Evolutionary conservation across 2,113 vertebrate genomes (phyloP), one percentile per base, ranked within the genome.

Genomic region (Manacus vitellinus): DNA sequence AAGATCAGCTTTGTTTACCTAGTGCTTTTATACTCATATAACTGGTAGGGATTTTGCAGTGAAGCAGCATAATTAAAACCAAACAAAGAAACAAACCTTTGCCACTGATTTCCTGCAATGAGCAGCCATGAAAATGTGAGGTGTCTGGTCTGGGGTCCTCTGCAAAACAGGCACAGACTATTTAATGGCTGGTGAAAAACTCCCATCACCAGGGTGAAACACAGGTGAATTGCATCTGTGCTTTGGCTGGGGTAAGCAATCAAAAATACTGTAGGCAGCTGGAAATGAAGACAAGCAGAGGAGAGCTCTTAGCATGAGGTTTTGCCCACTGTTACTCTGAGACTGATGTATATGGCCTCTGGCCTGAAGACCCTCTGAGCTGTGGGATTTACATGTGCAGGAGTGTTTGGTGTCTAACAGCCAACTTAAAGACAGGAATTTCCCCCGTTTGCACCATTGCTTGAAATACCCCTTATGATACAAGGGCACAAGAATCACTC

Each of bases 11-110:
- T 70, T 8, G 8, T 80, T 83, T 86, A 77, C 55, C 71, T 49
- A 33, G 54, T 12, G 2, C 59, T 77, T 91, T 90, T 23, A 46
- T 35, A 78, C 85, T 80, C 88, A 68, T 67, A n/a, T 63, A 86
- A 95, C 79, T 88, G 75, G 92, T 51, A 90, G 31, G 25, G 59
- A 86, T 77, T 70, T 58, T 93, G 79, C 75, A 83, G 81, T 2
- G 65, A 75, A 75, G 81, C 61, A 47, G 54, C 21, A 3, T 49
- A 79, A 88, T 61, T 41, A n/a, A 89, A 92, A 67, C 6, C 46
- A 76, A 88, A 68, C 62, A 74, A 90, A 82, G 56, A n/a, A 92
- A 78, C 56, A 9, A 56, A 91, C 46, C 85, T 84, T 51, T 80
- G 59, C 13, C n/a, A 41, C 31, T 28, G 4, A 2, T 5, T 13